A percentile compares a stretch with the other conserved stretches of the same genome.
Conservation (phyloP, 2,888 invertebrate genomes). For the Dryadula phaetusa region DNA sequence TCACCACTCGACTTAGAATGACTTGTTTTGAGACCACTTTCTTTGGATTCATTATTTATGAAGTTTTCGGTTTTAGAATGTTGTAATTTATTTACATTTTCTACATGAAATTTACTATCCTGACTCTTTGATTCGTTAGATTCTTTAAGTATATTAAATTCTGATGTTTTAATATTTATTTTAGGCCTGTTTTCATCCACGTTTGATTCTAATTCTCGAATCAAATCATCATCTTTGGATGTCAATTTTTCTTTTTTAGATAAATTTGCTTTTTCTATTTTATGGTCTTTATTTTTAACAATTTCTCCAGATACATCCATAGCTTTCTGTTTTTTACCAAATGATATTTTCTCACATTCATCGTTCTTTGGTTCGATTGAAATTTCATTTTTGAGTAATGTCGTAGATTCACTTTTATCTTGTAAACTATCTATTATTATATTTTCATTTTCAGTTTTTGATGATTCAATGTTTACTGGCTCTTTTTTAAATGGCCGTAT, state of each 20-base stretch:
- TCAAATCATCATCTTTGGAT: not conserved
- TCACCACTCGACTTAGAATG: not conserved
- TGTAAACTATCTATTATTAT: not conserved
- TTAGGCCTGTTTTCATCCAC: not conserved
- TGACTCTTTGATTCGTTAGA: not conserved
- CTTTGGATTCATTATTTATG: not conserved
- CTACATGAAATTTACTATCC: not conserved
- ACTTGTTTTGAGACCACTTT: not conserved
- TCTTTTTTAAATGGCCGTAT: not conserved
- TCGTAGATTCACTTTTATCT: not conserved
- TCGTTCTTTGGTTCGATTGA: not conserved
- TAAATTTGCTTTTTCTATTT: not conserved
- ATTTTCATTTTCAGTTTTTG: not conserved
- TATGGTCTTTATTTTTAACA: constrained; percentile 9
- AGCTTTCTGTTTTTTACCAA: not conserved
- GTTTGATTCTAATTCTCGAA: not conserved
- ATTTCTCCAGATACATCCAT: not conserved
- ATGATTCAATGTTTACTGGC: not conserved
- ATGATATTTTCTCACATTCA: not conserved
- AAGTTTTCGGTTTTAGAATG: not conserved
- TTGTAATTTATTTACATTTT: not conserved
- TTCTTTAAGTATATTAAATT: not conserved
- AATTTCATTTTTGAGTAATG: not conserved
- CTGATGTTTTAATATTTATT: not conserved
- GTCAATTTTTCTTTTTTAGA: not conserved